These are phyloP conservation scores for Rhopalosiphum nymphaeae DNA, from an alignment of 2,888 invertebrate species.

Conservation along the genomic window DNA sequence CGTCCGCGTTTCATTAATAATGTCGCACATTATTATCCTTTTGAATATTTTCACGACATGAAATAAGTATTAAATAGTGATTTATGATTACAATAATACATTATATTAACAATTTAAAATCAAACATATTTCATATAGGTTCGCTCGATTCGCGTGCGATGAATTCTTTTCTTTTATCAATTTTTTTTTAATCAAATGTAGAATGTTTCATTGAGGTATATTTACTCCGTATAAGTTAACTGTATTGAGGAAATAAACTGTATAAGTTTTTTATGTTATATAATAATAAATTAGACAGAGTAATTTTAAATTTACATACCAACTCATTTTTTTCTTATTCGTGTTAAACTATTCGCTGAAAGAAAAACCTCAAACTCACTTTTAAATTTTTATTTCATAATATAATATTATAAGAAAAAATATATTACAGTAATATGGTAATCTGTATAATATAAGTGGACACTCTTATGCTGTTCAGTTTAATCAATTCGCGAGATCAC, in stretches of 20 bases:
- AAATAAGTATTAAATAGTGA: background rate
- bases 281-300: background rate
- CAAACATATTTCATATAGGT: background rate
- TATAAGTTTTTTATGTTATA: background rate
- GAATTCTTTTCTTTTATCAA: background rate
- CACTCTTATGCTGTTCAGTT: background rate
- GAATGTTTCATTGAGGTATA: background rate
- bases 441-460: background rate
- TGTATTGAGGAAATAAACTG: background rate
- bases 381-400: background rate
- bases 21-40: background rate
- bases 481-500: background rate
- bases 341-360: background rate
- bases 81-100: background rate
- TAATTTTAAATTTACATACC: conserved; percentile 36
- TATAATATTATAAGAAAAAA: background rate
- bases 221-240: background rate
- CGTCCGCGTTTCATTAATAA: background rate
- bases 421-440: background rate
- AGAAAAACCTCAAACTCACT: background rate
- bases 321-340: background rate
- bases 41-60: background rate
- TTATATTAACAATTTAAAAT: background rate
- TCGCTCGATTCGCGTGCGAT: background rate
- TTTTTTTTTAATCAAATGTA: background rate